phyloP scores from a whole-genome alignment of 2,113 vertebrate species.

The Megalops atlanticus region DNA sequence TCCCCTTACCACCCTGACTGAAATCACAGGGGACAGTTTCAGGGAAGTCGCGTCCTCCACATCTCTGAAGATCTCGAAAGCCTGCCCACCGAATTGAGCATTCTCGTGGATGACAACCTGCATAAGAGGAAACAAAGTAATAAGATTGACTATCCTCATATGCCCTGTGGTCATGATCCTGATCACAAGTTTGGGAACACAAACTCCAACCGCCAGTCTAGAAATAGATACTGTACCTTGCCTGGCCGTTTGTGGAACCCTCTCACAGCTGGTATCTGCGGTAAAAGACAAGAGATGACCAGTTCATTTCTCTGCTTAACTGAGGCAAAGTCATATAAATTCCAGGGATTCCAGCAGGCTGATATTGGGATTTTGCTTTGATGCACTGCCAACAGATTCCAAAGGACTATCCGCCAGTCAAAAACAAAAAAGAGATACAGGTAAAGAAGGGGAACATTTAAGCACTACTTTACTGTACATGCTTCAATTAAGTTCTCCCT shows the following conservation, averaged over 20 bases:
- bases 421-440: too few relatives aligned
- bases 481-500: too few relatives aligned
- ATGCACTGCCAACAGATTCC: background rate
- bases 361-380: background rate
- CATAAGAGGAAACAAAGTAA: constrained; percentile 28
- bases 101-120: constrained; percentile 83
- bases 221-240: constrained; percentile 80
- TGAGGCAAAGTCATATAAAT: background rate
- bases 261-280: constrained; percentile 52
- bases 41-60: constrained; percentile 80
- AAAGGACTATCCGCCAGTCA: background rate
- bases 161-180: too few relatives aligned
- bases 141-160: too few relatives aligned
- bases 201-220: too few relatives aligned
- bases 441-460: too few relatives aligned
- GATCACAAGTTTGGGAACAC: too few relatives aligned
- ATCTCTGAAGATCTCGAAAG: constrained; percentile 77
- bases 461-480: too few relatives aligned
- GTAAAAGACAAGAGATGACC: background rate
- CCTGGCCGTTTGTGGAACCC: constrained; percentile 86
- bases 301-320: background rate
- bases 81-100: constrained; percentile 65
- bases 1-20: constrained; percentile 85
- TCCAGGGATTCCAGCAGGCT: background rate
- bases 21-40: constrained; percentile 79